Conservation (phyloP, 2,888 invertebrate species). For the Caenorhabditis sp. region DNA sequence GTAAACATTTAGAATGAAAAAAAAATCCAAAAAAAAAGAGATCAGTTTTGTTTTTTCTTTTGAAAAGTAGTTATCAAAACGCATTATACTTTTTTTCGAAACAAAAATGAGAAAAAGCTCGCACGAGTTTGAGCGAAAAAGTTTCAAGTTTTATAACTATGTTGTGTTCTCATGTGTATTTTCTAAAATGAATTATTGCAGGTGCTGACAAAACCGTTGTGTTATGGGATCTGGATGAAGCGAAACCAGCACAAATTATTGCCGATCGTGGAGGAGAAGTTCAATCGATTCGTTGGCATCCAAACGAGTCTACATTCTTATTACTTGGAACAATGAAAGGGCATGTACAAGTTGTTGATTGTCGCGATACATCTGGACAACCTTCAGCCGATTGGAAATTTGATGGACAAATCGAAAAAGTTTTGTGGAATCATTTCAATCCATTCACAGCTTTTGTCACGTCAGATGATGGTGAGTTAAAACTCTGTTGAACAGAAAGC, state of each 20-base stretch:
- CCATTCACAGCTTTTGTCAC: slow-evolving; percentile 81
- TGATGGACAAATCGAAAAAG: slow-evolving; percentile 84
- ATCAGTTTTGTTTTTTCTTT: too few relatives aligned
- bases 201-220: slow-evolving; percentile 84
- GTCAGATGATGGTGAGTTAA: slow-evolving; percentile 53
- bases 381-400: slow-evolving; percentile 77
- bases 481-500: too few relatives aligned
- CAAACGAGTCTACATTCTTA: slow-evolving; percentile 82
- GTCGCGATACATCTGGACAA: slow-evolving; percentile 44
- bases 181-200: slow-evolving; percentile 8
- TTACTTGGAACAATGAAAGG: slow-evolving; percentile 85
- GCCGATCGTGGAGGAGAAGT: slow-evolving; percentile 44
- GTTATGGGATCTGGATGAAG: slow-evolving; percentile 89
- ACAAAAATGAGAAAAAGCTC: too few relatives aligned
- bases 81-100: too few relatives aligned
- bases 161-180: neutral
- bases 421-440: slow-evolving; percentile 84
- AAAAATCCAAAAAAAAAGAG: too few relatives aligned
- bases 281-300: slow-evolving; percentile 85
- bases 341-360: slow-evolving; percentile 70
- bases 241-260: slow-evolving; percentile 76
- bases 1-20: slow-evolving; percentile 71
- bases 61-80: too few relatives aligned
- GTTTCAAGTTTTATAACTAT: slow-evolving; percentile 9
- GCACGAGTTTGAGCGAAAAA: too few relatives aligned